phyloP scores from a whole-genome alignment of 2,888 invertebrate genomes.

The Sepioteuthis lessoniana region DNA sequence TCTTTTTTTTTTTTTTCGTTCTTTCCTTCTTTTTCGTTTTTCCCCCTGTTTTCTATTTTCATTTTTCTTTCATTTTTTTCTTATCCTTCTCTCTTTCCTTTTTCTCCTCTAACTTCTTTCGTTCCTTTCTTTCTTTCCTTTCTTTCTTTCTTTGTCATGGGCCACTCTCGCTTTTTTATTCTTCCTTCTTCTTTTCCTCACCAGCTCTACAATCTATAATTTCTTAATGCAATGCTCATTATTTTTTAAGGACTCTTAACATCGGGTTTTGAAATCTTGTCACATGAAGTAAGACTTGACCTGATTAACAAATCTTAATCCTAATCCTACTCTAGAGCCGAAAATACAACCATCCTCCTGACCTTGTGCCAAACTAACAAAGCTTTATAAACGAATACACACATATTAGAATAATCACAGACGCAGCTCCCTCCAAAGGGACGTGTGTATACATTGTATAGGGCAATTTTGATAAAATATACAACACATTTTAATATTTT shows the following conservation, averaged over 20 bases:
- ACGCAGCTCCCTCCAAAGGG: no score
- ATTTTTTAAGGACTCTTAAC: neutral
- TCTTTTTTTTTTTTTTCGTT: no score
- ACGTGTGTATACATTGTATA: no score
- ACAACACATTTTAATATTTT: no score
- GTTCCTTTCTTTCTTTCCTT: neutral
- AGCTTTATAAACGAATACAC: neutral
- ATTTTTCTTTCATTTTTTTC: no score
- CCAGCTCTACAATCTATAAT: neutral
- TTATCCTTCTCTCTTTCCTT: no score
- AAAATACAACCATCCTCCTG: neutral
- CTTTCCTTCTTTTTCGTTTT: no score
- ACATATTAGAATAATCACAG: neutral
- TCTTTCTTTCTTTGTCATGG: neutral
- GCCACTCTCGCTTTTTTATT: neutral
- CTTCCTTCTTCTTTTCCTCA: neutral
- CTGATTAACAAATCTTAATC: neutral
- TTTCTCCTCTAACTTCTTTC: no score
- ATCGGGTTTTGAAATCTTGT: neutral
- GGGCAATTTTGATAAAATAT: no score
- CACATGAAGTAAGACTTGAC: conserved; percentile 8
- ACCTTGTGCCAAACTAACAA: neutral
- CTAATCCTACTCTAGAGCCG: neutral
- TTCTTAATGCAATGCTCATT: neutral
- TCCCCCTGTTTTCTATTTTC: no score